Evolutionary conservation across 1,140 invertebrate genomes (phyloP), one percentile per base, ranked within the genome.

Genomic region (Penaeus chinensis): DNA sequence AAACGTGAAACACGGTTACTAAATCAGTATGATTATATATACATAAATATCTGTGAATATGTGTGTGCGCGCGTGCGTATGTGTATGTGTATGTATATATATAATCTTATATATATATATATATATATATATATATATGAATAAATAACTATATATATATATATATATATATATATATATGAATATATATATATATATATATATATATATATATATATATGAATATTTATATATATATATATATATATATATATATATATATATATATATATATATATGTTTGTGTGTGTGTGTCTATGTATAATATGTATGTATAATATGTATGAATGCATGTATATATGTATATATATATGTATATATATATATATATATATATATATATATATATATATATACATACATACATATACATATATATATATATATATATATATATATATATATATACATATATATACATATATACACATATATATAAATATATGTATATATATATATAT

Each of bases 241-340:
- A 69, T 69, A 69, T 69, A 69, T 69, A 69, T 69, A 69, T 69
- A 20, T 69, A 69, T 69, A 69, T 69, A 69, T 69, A 20, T 69
- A 69, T 69, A 69, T 69, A 69, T 13, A 13, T 69, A 13, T 69
- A 69, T 69, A 69, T 69, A 69, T 69, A 69, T 69, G 2, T 69
- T 7, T 69, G 13, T 69, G 13, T 69, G 13, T 69, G 13, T 69
- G 13, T 69, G 13, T 69, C 4, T 69, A 69, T 69, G 13, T 69
- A 69, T 69, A 69, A 69, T 69, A 69, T 69, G 13, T 69, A 69
- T 69, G 13, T 69, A 66, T 66, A 66, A 5, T 22, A 24, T 22
- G 0, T 66, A 69, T n/a, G 1, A 8, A n/a, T 16, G 2, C 27
- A 69, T 69, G 13, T 69, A 69, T 69, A 69, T 69, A 69, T 69